These are phyloP conservation scores for Sabatieria punctata DNA, from an alignment of 2,888 invertebrate genomes.

Conservation along the genomic window DNA sequence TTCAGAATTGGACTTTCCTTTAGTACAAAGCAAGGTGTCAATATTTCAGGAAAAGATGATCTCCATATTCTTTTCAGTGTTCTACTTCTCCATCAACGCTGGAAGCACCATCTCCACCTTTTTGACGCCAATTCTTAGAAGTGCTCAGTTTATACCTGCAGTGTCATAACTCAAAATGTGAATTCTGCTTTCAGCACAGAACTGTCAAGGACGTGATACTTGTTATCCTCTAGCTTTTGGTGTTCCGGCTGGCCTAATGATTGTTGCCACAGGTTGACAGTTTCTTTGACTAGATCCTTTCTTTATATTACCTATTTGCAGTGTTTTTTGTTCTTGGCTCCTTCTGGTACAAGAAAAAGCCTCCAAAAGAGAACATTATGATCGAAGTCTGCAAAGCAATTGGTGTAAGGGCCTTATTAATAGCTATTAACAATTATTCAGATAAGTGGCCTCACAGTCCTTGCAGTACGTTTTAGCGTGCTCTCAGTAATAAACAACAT, in stretches of 20 bases:
- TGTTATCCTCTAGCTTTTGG: slow-evolving; percentile 76
- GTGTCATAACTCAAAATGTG: not conserved
- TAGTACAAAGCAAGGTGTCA: not conserved
- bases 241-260: slow-evolving; percentile 68
- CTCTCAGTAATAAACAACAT: slow-evolving; percentile 13
- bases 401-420: too few species aligned
- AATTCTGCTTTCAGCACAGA: slow-evolving; percentile 2
- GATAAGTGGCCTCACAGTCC: too few species aligned
- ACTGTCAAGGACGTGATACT: slow-evolving; percentile 39
- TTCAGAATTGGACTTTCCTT: not conserved
- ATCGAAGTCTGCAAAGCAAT: slow-evolving; percentile 58
- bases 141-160: too few species aligned
- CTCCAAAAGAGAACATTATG: slow-evolving; percentile 66
- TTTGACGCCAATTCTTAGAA: slow-evolving; percentile 66
- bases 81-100: slow-evolving; percentile 76
- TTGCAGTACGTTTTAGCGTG: slow-evolving; percentile 16
- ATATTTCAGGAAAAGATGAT: slow-evolving; percentile 51
- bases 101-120: slow-evolving; percentile 74
- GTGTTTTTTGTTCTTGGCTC: slow-evolving; percentile 66
- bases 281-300: slow-evolving; percentile 1
- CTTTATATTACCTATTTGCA: slow-evolving; percentile 34
- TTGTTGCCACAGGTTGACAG: slow-evolving; percentile 52
- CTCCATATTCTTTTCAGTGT: slow-evolving; percentile 72
- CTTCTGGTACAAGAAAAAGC: too few species aligned
- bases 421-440: too few species aligned